Evolutionary conservation across 2,113 vertebrate genomes (phyloP).

Genomic region (Albula glossodonta): DNA sequence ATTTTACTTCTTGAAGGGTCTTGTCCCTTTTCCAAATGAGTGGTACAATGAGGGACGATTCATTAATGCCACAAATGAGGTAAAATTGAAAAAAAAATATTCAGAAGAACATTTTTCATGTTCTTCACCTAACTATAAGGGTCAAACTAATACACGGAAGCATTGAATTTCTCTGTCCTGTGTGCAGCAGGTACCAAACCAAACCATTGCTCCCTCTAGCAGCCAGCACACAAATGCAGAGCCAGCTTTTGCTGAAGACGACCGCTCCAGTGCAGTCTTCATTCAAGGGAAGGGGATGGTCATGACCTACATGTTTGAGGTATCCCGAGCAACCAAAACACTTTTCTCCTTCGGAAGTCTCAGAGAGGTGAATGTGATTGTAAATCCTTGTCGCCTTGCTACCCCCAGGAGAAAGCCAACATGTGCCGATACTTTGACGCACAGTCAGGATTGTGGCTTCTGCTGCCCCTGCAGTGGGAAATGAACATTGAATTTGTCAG

Average conservation of each 20-base stretch:
- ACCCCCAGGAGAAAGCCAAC: slow-evolving; percentile 58
- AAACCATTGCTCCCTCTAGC: slow-evolving; percentile 23
- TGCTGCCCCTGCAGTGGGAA: slow-evolving; percentile 64
- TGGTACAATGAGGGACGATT: slow-evolving; percentile 58
- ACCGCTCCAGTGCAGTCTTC: slow-evolving; percentile 48
- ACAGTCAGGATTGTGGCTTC: slow-evolving; percentile 59
- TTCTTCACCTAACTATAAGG: not conserved
- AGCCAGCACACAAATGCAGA: slow-evolving; percentile 15
- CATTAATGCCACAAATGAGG: slow-evolving; percentile 41
- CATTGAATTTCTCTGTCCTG: not conserved
- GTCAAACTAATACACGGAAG: not conserved
- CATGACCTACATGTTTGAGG: slow-evolving; percentile 67
- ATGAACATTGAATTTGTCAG: slow-evolving; percentile 56
- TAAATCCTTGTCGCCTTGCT: not conserved
- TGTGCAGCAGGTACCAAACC: slow-evolving; percentile 24
- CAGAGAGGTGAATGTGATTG: not conserved
- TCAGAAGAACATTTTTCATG: not conserved
- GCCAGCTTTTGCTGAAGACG: slow-evolving; percentile 47
- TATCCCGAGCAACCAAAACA: slow-evolving; percentile 26
- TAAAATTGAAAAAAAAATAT: slow-evolving; percentile 17
- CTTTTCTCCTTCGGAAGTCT: not conserved
- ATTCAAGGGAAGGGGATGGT: slow-evolving; percentile 63
- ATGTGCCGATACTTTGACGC: slow-evolving; percentile 64
- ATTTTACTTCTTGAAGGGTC: slow-evolving; percentile 43
- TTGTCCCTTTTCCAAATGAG: slow-evolving; percentile 58